Evolutionary conservation across 2,113 vertebrate species (phyloP).

Genomic region (Heloderma charlesbogerti): DNA sequence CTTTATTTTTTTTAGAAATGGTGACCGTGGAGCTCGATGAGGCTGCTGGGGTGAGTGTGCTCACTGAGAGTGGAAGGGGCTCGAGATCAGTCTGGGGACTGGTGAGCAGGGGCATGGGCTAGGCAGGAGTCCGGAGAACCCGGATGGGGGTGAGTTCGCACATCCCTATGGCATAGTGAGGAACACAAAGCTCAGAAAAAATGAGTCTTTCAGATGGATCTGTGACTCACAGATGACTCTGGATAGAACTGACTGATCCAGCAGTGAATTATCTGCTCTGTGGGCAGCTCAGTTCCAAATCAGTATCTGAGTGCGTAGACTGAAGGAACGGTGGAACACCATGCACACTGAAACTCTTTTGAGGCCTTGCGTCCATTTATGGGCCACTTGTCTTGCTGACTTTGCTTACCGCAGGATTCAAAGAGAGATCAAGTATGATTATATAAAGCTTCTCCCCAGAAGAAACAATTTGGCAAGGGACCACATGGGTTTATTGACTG

Average conservation of each 20-base stretch:
- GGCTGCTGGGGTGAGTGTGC: too few species aligned
- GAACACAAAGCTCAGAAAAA: slow-evolving; percentile 3
- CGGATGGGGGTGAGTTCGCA: too few species aligned
- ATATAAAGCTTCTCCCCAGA: neutral
- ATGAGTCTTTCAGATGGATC: neutral
- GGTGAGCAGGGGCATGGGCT: too few species aligned
- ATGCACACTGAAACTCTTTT: slow-evolving; percentile 5
- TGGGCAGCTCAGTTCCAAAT: slow-evolving; percentile 2
- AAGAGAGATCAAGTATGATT: neutral
- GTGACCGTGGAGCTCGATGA: too few species aligned
- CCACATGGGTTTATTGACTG: neutral
- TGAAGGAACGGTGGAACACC: neutral
- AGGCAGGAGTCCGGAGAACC: too few species aligned
- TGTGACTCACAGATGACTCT: neutral
- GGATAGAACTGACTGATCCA: slow-evolving; percentile 25
- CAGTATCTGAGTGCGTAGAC: slow-evolving; percentile 14
- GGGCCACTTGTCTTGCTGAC: neutral
- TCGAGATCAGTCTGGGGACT: too few species aligned
- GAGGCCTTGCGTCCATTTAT: neutral
- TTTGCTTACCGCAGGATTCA: neutral
- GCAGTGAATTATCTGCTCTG: neutral
- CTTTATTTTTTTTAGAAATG: too few species aligned
- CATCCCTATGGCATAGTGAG: neutral
- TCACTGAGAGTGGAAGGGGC: too few species aligned
- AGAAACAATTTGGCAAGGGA: neutral